Evolutionary conservation across 2,888 invertebrate species (phyloP).

Genomic region (Caenorhabditis wallacei): DNA sequence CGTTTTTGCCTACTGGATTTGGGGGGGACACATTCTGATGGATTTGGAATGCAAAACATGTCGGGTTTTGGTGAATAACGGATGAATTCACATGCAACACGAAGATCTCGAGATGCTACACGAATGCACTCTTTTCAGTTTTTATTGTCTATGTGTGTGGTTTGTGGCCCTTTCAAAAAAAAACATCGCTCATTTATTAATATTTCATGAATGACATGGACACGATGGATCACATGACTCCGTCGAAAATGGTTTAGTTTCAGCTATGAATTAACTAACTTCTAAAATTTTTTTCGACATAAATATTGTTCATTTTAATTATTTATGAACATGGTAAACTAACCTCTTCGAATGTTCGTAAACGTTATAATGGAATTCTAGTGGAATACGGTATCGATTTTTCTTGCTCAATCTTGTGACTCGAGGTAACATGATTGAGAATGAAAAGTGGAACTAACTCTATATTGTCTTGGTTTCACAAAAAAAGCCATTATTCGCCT

Average conservation of each 20-base stretch:
- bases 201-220: conserved; percentile 30
- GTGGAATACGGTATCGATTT: conserved; percentile 32
- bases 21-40: conserved; percentile 38
- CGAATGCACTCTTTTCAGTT: conserved; percentile 18
- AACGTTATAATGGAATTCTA: conserved; percentile 32
- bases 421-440: conserved; percentile 3
- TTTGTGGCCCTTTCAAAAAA: conserved; percentile 14
- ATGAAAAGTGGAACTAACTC: neutral
- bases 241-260: neutral
- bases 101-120: conserved; percentile 13
- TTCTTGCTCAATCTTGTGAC: neutral
- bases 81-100: conserved; percentile 57
- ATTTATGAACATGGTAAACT: conserved; percentile 5
- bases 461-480: conserved; percentile 1
- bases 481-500: conserved; percentile 13
- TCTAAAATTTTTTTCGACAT: neutral
- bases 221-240: neutral
- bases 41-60: conserved; percentile 59
- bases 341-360: conserved; percentile 31
- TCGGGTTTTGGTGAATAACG: conserved; percentile 48
- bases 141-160: conserved; percentile 9
- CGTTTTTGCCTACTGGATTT: conserved; percentile 7
- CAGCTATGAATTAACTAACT: neutral
- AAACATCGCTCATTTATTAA: conserved; percentile 34
- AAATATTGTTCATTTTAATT: neutral